Conservation (phyloP, 1,140 invertebrate genomes). For the Trypoxylus dichotomus region DNA sequence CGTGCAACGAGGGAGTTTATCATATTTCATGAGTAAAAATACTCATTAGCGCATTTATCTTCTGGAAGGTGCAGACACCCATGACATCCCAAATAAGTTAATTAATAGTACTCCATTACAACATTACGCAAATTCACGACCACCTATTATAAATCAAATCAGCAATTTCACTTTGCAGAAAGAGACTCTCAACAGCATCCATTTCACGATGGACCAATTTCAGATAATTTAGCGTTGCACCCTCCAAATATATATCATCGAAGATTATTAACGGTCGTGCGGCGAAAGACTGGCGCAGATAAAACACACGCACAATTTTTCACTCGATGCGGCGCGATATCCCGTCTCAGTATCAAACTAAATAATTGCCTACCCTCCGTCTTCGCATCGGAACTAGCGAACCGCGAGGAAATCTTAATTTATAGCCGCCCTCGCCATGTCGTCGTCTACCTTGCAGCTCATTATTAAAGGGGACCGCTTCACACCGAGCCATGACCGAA, state of each 20-base stretch:
- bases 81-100: too few relatives aligned
- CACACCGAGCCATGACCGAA: not conserved
- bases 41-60: too few relatives aligned
- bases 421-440: not conserved
- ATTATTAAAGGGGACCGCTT: too few relatives aligned
- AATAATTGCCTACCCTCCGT: not conserved
- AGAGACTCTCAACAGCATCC: too few relatives aligned
- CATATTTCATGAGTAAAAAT: too few relatives aligned
- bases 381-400: not conserved
- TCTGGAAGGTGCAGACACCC: too few relatives aligned
- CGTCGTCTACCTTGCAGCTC: too few relatives aligned
- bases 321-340: not conserved
- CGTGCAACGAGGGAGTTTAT: too few relatives aligned
- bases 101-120: too few relatives aligned
- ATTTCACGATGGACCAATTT: not conserved
- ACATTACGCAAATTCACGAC: too few relatives aligned
- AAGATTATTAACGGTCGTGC: not conserved
- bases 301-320: constrained; percentile 2
- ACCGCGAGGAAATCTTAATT: constrained; percentile 5
- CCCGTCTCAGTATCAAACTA: not conserved
- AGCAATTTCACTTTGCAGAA: too few relatives aligned
- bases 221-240: not conserved
- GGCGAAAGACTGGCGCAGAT: not conserved
- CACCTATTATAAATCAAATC: too few relatives aligned
- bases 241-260: not conserved